These are phyloP conservation scores for Catostylus mosaicus DNA, from an alignment of 30 jellyfish, hydroid and myxozoan species.

Conservation along the genomic window DNA sequence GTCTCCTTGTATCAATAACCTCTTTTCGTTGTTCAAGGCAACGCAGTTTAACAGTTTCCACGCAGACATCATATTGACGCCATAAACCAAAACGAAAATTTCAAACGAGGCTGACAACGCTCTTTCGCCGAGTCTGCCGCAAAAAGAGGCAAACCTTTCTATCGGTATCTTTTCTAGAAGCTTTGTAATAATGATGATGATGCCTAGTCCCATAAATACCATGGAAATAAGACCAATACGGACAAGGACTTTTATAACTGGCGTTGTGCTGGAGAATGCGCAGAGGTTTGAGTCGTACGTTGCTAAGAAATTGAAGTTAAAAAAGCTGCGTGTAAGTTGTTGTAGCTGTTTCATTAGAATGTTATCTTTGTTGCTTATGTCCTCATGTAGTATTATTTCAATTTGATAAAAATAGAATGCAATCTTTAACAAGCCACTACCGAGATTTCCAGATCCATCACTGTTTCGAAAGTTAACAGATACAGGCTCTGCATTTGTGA, in stretches of 20 bases:
- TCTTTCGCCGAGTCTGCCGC: not conserved
- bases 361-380: not conserved
- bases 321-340: constrained; percentile 18
- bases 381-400: constrained; percentile 14
- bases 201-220: not conserved
- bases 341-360: not conserved
- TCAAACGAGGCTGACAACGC: constrained; percentile 14
- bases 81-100: constrained; percentile 34
- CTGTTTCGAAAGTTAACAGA: too few species aligned
- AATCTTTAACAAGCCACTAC: constrained; percentile 28
- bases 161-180: not conserved
- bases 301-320: constrained; percentile 12
- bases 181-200: not conserved
- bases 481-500: too few species aligned
- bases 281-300: not conserved
- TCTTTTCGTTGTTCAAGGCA: not conserved
- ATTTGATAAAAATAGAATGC: constrained; percentile 53
- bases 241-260: not conserved
- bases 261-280: not conserved
- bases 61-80: constrained; percentile 3
- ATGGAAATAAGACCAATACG: constrained; percentile 3
- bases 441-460: too few species aligned
- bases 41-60: constrained; percentile 29
- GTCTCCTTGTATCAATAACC: constrained; percentile 49
- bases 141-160: not conserved